A percentile compares a stretch with the other conserved stretches of the same genome.
These are phyloP conservation scores for Daubentonia madagascariensis DNA, from an alignment of 2,113 vertebrate genomes.

Conservation along the genomic window DNA sequence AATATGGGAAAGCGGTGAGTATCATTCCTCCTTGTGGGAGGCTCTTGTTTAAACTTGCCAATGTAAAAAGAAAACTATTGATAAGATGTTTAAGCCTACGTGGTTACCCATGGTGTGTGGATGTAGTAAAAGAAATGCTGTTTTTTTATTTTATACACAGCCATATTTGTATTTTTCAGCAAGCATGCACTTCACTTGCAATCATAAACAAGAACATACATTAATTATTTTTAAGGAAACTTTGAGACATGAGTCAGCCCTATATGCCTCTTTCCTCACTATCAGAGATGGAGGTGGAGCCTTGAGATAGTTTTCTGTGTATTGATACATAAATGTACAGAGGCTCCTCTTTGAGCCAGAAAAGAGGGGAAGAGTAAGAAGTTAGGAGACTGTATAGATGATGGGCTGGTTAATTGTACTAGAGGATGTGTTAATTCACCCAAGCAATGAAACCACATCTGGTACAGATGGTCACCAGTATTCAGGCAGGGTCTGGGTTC, in stretches of 20 bases:
- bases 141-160: neutral
- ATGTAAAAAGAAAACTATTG: neutral
- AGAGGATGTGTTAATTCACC: neutral
- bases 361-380: neutral
- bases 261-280: neutral
- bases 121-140: fast-evolving
- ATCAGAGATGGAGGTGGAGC: neutral
- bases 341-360: neutral
- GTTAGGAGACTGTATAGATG: neutral
- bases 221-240: neutral
- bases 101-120: neutral
- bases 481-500: neutral
- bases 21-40: neutral
- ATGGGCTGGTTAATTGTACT: neutral
- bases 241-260: neutral
- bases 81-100: neutral
- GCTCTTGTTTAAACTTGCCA: neutral
- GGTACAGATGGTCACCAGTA: neutral
- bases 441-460: neutral
- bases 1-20: constrained; percentile 85
- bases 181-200: neutral
- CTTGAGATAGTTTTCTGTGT: neutral
- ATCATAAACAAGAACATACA: neutral
- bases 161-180: neutral
- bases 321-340: neutral